Evolutionary conservation across 1,140 invertebrate species (phyloP).

Genomic region (Galleria mellonella): DNA sequence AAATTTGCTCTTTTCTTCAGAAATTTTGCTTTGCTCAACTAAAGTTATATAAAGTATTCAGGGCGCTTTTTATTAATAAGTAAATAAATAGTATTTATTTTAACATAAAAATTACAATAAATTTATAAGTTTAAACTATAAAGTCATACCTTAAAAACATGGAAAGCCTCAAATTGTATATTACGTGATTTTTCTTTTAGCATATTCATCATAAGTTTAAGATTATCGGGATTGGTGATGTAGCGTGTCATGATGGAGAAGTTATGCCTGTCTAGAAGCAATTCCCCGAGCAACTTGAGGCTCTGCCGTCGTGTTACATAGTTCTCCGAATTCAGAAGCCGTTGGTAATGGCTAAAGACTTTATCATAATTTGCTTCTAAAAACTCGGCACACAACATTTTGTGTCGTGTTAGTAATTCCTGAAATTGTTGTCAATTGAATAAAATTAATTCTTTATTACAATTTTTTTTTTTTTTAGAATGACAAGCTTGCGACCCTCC

Average conservation of each 20-base stretch:
- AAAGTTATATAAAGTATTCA: too few species aligned
- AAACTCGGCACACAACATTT: slow-evolving; percentile 98
- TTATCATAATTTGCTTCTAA: slow-evolving; percentile 99
- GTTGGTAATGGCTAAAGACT: slow-evolving; percentile 98
- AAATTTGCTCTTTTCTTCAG: too few species aligned
- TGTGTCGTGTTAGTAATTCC: slow-evolving; percentile 99
- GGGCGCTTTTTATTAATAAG: too few species aligned
- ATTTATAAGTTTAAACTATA: too few species aligned
- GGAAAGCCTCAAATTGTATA: slow-evolving; percentile 99
- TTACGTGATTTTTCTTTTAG: slow-evolving; percentile 98
- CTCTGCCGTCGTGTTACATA: slow-evolving; percentile 98
- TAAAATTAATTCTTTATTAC: too few species aligned
- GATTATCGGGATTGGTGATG: slow-evolving; percentile 99
- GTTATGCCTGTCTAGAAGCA: slow-evolving; percentile 98
- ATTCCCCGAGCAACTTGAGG: slow-evolving; percentile 96
- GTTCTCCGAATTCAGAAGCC: slow-evolving; percentile 98
- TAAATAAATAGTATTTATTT: too few species aligned
- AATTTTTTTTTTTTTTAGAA: too few species aligned
- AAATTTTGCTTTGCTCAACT: too few species aligned
- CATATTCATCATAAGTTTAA: slow-evolving; percentile 99
- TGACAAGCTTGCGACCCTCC: too few species aligned
- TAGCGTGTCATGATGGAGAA: slow-evolving; percentile 99
- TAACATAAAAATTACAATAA: too few species aligned
- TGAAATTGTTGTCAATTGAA: slow-evolving; percentile 72
- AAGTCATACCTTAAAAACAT: slow-evolving; percentile 96